Base-by-base conservation (phyloP, 2,888 invertebrate species). In the Heteropelma amictum region DNA sequence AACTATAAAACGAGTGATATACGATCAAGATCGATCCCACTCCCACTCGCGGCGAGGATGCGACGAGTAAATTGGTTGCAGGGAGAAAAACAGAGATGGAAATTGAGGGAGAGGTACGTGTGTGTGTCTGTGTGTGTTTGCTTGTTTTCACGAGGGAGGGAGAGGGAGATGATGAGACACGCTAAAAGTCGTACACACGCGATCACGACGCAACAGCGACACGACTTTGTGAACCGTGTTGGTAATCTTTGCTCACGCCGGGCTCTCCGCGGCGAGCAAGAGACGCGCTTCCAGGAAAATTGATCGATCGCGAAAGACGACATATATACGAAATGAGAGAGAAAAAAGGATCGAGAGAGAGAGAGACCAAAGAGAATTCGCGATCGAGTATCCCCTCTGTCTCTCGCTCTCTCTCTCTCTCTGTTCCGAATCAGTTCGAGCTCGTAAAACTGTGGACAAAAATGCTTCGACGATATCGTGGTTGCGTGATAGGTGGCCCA, bases 401-500 rank as follows among this genome's bases (percentile, higher is more conserved):
- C n/a, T 14, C 58, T 58, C 19, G 28, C 17, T 42, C 26, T 45
- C 58, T 40, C 49, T 58, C 38, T 23, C 19, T 19, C 21, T 12
- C 54, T 26, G 17, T 40, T 19, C 19, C 51, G 35, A 35, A 54
- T 51, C 64, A 35, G 10, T 56, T 38, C 8, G 71, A 67, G 71
- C 56, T 77, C 73, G 79, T 76, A 78, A 81, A 81, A 63, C 75
- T 77, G 35, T 51, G 74, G 72, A 79, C 72, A 74, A 81, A 83
- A 81, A 80, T 78, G 70, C n/a, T 77, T 49, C 49, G 74, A 54
- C 61, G 70, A 70, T 76, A 79, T 77, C 77, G 71, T 75, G 58
- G 72, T 77, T 79, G 81, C 80, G 81, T 80, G 81, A 81, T 81
- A 81, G 79, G 80, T 79, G 81, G 80, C 77, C 76, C 56, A 49